Evolutionary conservation across 2,888 invertebrate species (phyloP), one percentile per base, ranked within the genome.

Genomic region (Temnothorax rugatulus): DNA sequence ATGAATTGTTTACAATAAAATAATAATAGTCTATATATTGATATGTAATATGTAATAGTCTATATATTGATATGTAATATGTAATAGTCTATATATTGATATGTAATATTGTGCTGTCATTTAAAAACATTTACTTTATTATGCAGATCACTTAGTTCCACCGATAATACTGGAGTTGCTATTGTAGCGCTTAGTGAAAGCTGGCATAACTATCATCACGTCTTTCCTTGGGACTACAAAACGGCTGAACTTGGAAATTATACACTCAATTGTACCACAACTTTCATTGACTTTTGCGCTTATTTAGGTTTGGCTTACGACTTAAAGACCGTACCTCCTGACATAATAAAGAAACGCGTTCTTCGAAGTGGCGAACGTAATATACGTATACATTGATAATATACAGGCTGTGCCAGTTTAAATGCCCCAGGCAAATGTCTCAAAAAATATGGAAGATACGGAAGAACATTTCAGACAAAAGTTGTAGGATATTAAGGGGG

Each of bases 301-400:
- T 47, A 66, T 44, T 15, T 66, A 44, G 47, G 29, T 18, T 68
- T 44, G 25, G 68, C 68, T 25, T 47, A 47, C 2, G 47, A 68
- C 18, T 47, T 68, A 11, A 68, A 68, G 15, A 68, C 25, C 2
- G 18, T 5, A 47, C 4, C 68, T 47, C 4, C 25, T 2, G 29
- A 68, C 5, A 2, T 47, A 2, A 15, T 47, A 5, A 47, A 47
- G 2, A 68, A 68, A 68, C 11, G 9, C 4, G 4, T 11, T 44
- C 0, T 21, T 21, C 64, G 41, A 66, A 66, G 0, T 8, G 15
- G 15, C 7, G 21, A 44, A 29, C 29, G 29, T 3, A 29, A 25
- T 25, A 25, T n/a, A n/a, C n/a, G n/a, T n/a, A n/a, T n/a, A n/a
- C n/a, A n/a, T n/a, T n/a, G n/a, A n/a, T n/a, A n/a, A n/a, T n/a